A percentile compares a stretch with the other conserved stretches of the same genome.
These are phyloP conservation scores for Equus przewalskii DNA, from an alignment of 2,113 vertebrate species.

Conservation along the genomic window DNA sequence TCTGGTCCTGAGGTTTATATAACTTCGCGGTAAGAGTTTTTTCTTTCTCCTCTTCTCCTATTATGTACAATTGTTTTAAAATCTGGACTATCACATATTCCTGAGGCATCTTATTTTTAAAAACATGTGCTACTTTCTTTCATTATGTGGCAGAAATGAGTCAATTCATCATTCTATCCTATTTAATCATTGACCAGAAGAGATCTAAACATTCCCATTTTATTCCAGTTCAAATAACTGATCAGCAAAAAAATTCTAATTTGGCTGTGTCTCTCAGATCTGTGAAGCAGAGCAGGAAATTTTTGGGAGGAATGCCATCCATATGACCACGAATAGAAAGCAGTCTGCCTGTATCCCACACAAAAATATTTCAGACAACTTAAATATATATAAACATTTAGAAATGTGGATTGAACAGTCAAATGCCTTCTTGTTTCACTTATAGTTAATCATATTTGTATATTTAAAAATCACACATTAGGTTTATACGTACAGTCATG, in stretches of 20 bases:
- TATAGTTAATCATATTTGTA: neutral
- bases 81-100: neutral
- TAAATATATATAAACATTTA: neutral
- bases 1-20: neutral
- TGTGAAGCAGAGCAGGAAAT: slow-evolving; percentile 71
- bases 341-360: neutral
- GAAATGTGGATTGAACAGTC: neutral
- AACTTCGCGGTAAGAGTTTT: neutral
- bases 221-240: slow-evolving; percentile 58
- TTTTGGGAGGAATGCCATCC: slow-evolving; percentile 63
- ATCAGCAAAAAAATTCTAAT: slow-evolving; percentile 40
- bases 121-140: neutral
- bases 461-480: neutral
- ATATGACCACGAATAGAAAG: slow-evolving; percentile 41
- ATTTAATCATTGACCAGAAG: slow-evolving; percentile 60
- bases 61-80: neutral
- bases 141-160: neutral
- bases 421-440: slow-evolving; percentile 9
- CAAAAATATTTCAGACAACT: slow-evolving; percentile 40
- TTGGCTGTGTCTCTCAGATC: slow-evolving; percentile 60
- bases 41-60: neutral
- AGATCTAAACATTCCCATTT: slow-evolving; percentile 42
- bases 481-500: neutral
- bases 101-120: neutral
- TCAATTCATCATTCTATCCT: neutral